Conservation (phyloP, 2,113 vertebrate genomes). For the Cervus canadensis region DNA sequence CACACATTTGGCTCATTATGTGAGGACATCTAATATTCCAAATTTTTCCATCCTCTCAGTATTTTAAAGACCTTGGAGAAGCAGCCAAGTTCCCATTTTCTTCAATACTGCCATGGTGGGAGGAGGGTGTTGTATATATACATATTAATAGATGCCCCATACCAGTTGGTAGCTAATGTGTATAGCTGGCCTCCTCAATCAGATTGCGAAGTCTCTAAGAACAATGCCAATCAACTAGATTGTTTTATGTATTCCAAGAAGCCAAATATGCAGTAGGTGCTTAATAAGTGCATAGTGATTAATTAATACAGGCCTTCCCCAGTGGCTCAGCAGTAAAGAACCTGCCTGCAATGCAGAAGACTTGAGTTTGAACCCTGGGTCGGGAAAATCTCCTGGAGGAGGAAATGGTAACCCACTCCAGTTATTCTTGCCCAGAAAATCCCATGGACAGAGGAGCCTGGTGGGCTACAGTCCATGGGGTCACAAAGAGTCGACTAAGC, state of each 20-base stretch:
- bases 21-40: conserved; percentile 13
- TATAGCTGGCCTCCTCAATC: background rate
- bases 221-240: background rate
- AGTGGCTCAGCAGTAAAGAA: background rate
- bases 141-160: background rate
- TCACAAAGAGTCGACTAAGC: background rate
- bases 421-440: background rate
- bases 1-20: background rate
- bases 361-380: background rate
- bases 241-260: background rate
- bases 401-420: background rate
- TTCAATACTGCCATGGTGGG: background rate
- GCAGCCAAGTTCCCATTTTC: background rate
- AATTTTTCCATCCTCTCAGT: background rate
- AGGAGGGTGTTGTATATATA: background rate
- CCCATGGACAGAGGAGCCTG: background rate
- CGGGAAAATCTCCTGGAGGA: background rate
- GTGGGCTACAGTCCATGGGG: background rate
- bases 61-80: conserved; percentile 12
- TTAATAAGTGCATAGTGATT: background rate
- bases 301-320: background rate
- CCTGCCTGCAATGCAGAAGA: background rate
- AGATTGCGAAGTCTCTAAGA: background rate
- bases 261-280: background rate
- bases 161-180: background rate